Conservation (phyloP, 2,888 invertebrate species). For the Athalia circularis region DNA sequence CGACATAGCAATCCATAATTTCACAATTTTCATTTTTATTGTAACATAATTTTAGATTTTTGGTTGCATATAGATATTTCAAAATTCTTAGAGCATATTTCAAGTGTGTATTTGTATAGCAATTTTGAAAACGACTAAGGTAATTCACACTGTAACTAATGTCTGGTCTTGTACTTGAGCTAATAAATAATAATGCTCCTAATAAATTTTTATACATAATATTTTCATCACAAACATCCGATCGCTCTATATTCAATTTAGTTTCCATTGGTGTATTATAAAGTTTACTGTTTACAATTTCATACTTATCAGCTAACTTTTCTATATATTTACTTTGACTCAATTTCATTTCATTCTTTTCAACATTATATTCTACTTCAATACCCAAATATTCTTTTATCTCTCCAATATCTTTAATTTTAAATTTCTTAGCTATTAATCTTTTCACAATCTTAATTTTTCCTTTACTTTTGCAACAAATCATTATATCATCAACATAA, state of each 20-base stretch:
- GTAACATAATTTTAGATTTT: conserved; percentile 57
- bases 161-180: conserved; percentile 64
- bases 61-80: conserved; percentile 61
- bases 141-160: conserved; percentile 65
- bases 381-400: conserved; percentile 64
- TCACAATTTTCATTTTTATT: conserved; percentile 47
- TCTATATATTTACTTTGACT: conserved; percentile 60
- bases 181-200: conserved; percentile 60
- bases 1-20: conserved; percentile 47
- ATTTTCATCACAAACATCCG: conserved; percentile 54
- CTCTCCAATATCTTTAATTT: conserved; percentile 61
- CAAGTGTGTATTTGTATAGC: conserved; percentile 59
- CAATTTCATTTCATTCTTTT: conserved; percentile 57
- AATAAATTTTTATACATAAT: conserved; percentile 59
- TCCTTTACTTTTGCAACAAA: conserved; percentile 59
- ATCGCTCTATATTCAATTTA: conserved; percentile 64
- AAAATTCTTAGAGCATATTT: conserved; percentile 62
- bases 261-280: too few relatives aligned
- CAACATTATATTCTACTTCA: conserved; percentile 60
- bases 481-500: conserved; percentile 53
- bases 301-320: conserved; percentile 54
- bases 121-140: conserved; percentile 65
- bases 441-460: conserved; percentile 55
- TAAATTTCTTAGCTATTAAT: conserved; percentile 51
- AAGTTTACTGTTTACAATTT: conserved; percentile 56